Base-by-base conservation (phyloP, 2,113 vertebrate genomes). In the Albula glossodonta region DNA sequence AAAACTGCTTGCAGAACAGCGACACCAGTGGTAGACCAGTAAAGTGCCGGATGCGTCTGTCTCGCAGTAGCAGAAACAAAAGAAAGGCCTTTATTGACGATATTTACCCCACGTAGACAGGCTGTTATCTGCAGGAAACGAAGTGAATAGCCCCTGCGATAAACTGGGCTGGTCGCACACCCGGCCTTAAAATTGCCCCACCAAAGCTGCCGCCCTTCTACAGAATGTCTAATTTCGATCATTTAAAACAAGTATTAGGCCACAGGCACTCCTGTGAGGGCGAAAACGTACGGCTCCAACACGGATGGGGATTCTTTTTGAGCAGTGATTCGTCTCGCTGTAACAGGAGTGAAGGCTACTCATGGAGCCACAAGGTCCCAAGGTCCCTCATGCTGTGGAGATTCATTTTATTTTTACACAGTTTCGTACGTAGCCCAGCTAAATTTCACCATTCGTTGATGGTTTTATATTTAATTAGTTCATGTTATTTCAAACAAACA, bases 101-200 rank as follows among this genome's bases (percentile, higher is more conserved):
- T 94, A 95, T 96, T 95, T 91, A 95, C 93, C 86, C 92, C 87
- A 94, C 94, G 95, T 95, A 93, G 94, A 90, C 92, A 93, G 93
- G 93, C 89, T 95, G 94, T 94, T 96, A 95, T 94, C 92, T 86
- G 90, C 63, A 95, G 94, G 93, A 95, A 94, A 95, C 94, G 94
- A 94, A 95, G 90, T 90, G 92, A 95, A 95, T 94, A 95, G 93
- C 94, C 94, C 89, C 89, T 90, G 86, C 92, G 91, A 93, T 94
- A 95, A 95, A 94, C 88, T 56, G 90, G 87, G 81, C 89, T 88
- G 92, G 93, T 94, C 92, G 87, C 83, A 93, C 91, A 92, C 90
- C 93, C 90, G 92, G 1, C 48, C 13, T 79, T 79, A 48, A 25
- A 74, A 74, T 22, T 74, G n/a, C n/a, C n/a, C 70, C 70, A 66